These are phyloP conservation scores for Hydropsyche tenuis DNA, from an alignment of 1,140 invertebrate species.

Conservation along the genomic window DNA sequence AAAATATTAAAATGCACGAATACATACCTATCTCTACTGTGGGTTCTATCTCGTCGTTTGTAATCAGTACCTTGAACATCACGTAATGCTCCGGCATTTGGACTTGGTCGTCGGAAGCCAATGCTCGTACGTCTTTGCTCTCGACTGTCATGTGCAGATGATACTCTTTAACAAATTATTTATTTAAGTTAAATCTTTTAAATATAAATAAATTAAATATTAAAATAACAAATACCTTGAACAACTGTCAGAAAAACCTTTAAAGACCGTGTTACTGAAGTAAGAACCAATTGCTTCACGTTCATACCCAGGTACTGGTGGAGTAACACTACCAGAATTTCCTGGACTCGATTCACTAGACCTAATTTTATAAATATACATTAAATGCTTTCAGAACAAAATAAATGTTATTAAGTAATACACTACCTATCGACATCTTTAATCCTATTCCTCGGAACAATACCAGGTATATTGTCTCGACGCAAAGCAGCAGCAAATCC, in stretches of 20 bases:
- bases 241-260: slow-evolving; percentile 41
- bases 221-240: slow-evolving; percentile 21
- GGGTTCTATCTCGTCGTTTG: slow-evolving; percentile 57
- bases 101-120: slow-evolving; percentile 45
- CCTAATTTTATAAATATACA: slow-evolving; percentile 51
- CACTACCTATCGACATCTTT: slow-evolving; percentile 43
- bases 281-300: slow-evolving; percentile 45
- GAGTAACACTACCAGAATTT: slow-evolving; percentile 42
- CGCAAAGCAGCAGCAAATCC: slow-evolving; percentile 73
- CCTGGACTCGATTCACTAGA: slow-evolving; percentile 54
- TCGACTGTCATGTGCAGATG: slow-evolving; percentile 25
- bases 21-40: slow-evolving; percentile 58
- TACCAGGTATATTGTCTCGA: slow-evolving; percentile 59
- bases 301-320: slow-evolving; percentile 47
- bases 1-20: slow-evolving; percentile 54
- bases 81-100: slow-evolving; percentile 54
- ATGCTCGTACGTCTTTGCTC: slow-evolving; percentile 38
- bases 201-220: background rate
- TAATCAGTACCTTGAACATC: slow-evolving; percentile 53
- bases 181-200: background rate
- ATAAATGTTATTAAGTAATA: background rate
- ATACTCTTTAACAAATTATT: background rate
- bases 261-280: slow-evolving; percentile 50
- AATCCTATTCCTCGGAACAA: slow-evolving; percentile 50
- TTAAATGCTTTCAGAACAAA: background rate